Conservation (phyloP, 2,797 vertebrate species). For the Paratrypauchen microcephalus region DNA sequence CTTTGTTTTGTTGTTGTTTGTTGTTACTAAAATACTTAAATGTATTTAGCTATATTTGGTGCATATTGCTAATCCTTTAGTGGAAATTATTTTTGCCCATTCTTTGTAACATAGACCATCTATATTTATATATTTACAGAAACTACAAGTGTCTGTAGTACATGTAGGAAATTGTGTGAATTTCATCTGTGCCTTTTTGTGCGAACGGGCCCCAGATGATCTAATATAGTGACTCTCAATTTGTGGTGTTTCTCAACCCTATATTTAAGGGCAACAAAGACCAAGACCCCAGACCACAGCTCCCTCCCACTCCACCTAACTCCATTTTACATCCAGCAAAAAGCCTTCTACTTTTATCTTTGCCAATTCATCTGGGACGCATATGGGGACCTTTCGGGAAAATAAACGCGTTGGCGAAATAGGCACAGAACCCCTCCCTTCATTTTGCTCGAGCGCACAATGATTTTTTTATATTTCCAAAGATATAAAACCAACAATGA, state of each 20-base stretch:
- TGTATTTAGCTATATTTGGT: neutral
- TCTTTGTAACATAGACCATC: neutral
- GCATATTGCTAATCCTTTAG: neutral
- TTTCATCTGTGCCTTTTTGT: conserved; percentile 50
- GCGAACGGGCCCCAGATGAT: conserved; percentile 52
- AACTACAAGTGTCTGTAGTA: conserved; percentile 22
- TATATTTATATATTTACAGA: neutral
- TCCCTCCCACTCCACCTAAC: conserved; percentile 65
- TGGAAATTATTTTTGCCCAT: neutral
- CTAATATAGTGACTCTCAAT: conserved; percentile 60
- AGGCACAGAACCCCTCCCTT: conserved; percentile 12
- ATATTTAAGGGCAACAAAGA: conserved; percentile 74
- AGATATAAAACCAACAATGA: conserved; percentile 45
- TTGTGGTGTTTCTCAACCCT: conserved; percentile 70
- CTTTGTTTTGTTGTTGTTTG: neutral
- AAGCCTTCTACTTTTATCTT: conserved; percentile 58
- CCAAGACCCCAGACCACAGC: conserved; percentile 65
- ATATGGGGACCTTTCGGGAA: conserved; percentile 60
- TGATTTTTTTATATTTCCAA: conserved; percentile 33
- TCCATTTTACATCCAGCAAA: conserved; percentile 58
- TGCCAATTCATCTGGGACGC: conserved; percentile 63
- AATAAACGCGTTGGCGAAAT: conserved; percentile 52
- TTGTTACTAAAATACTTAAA: neutral
- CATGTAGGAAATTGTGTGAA: conserved; percentile 36
- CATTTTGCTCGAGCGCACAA: conserved; percentile 22